Evolutionary conservation across 2,888 invertebrate species (phyloP), one percentile per base, ranked within the genome.

Genomic region (Melanchra persicariae): DNA sequence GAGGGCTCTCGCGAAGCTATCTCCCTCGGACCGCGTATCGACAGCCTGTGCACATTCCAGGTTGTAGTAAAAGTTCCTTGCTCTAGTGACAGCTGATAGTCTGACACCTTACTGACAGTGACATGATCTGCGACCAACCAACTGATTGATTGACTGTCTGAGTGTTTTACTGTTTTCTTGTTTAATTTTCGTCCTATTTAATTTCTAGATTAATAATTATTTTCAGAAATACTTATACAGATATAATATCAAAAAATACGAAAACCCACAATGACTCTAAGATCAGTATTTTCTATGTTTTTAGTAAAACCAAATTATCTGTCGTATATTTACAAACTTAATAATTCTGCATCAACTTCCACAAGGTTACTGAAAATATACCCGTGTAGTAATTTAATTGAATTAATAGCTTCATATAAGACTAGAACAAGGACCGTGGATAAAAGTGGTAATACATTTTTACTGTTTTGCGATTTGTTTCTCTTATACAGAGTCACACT

Each of bases 261-360:
- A 3, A 12, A 45, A 17, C 17, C 10, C 10, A 58, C 24, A 52
- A 85, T 85, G 85, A 62, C 55, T 55, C 45, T 84, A 49, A 72
- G 62, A 79, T 70, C 82, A 66, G 26, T 79, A 26, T n/a, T 77
- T 47, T 75, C 59, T 15, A 60, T 59, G 30, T 60, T 80, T n/a
- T 9, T 75, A 52, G 12, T 61, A 17, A 72, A 60, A 55, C 43
- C 73, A 22, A 65, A n/a, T 1, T 69, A n/a, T 58, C 17, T 64
- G n/a, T 34, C 40, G 1, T 54, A 40, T 55, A 55, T 55, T 58
- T 40, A 37, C 30, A 81, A 68, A 61, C 12, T 49, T 9, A 37
- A 9, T 9, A 37, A 9, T 22, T 34, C 59, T 57, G 9, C 54
- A 30, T 19, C 26, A 55, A 52, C n/a, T 26, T 55, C 19, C n/a